Conservation (phyloP, 2,113 vertebrate genomes). For the Patagioenas fasciata region DNA sequence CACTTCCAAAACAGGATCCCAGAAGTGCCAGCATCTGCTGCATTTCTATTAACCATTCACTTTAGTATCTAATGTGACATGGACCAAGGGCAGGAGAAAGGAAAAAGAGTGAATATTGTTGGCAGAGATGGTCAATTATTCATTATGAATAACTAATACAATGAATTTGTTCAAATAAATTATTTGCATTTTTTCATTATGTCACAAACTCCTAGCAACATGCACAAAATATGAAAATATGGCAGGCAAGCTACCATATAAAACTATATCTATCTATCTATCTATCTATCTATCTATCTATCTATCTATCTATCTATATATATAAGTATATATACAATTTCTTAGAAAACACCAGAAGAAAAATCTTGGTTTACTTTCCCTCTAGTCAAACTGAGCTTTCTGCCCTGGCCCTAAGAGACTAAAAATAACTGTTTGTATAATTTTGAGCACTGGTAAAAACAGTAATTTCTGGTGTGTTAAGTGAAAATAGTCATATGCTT, state of each 20-base stretch:
- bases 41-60: not conserved
- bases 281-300: no score
- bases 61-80: not conserved
- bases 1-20: not conserved
- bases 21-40: not conserved
- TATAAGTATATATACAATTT: not conserved
- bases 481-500: not conserved
- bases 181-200: constrained; percentile 21
- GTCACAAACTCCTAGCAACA: not conserved
- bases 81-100: not conserved
- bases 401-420: not conserved
- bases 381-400: not conserved
- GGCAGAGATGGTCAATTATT: not conserved
- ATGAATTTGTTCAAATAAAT: constrained; percentile 14
- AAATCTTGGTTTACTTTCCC: not conserved
- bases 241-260: not conserved
- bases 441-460: not conserved
- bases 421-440: not conserved
- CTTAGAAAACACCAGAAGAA: not conserved
- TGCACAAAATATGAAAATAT: not conserved
- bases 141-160: not conserved
- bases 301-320: no score
- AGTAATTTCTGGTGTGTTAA: not conserved
- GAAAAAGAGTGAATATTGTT: not conserved
- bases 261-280: not conserved